Conservation (phyloP, 2,113 vertebrate genomes). For the Dromas ardeola region DNA sequence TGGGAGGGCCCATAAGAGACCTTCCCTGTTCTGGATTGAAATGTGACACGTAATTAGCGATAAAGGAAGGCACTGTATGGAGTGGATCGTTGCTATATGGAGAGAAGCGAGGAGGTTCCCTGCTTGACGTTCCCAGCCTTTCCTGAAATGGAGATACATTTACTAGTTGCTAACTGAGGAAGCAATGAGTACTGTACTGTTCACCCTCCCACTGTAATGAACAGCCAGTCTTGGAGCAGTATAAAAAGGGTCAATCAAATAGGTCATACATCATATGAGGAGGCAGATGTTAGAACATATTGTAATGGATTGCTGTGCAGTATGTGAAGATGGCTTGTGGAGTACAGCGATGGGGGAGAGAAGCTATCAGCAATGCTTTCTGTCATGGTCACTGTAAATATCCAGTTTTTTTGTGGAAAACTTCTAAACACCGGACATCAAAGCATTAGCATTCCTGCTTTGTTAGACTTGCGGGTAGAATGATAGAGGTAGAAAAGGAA, state of each 20-base stretch:
- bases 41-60: background rate
- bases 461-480: background rate
- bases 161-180: constrained; percentile 50
- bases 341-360: constrained; percentile 44
- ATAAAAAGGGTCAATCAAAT: constrained; percentile 86
- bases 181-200: background rate
- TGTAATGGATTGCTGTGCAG: constrained; percentile 82
- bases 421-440: constrained; percentile 1
- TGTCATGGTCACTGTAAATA: background rate
- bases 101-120: background rate
- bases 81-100: background rate
- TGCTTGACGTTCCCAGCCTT: background rate
- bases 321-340: constrained; percentile 74
- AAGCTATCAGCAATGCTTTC: constrained; percentile 19
- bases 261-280: constrained; percentile 87
- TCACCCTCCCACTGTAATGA: constrained; percentile 56
- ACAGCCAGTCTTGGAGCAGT: constrained; percentile 66
- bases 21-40: background rate
- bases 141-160: constrained; percentile 51
- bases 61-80: background rate
- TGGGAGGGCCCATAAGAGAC: background rate
- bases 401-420: constrained; percentile 21
- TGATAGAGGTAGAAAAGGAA: background rate
- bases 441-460: background rate
- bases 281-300: constrained; percentile 96